These are phyloP conservation scores for Potamilus streckersoni DNA, from an alignment of 1,140 invertebrate genomes.

Conservation along the genomic window DNA sequence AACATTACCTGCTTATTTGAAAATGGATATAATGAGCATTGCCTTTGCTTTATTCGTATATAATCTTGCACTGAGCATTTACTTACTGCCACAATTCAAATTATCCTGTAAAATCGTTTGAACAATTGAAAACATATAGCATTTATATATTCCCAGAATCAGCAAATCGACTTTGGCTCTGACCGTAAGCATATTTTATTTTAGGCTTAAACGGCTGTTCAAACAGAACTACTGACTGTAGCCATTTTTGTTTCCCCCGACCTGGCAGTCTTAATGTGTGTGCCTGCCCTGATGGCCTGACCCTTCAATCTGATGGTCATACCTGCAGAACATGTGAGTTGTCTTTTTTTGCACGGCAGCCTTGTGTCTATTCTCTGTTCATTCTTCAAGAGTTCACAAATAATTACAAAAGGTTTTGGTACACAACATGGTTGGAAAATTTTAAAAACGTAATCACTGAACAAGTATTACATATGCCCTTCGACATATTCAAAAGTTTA, in stretches of 20 bases:
- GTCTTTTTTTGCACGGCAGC: too few relatives aligned
- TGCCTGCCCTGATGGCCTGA: constrained; percentile 83
- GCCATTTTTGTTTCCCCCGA: constrained; percentile 91
- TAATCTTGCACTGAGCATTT: not conserved
- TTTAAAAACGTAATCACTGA: too few relatives aligned
- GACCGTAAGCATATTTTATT: constrained; percentile 1
- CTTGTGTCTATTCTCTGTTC: too few relatives aligned
- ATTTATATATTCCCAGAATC: not conserved
- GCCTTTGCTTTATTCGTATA: not conserved
- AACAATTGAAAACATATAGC: not conserved
- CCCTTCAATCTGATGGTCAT: constrained; percentile 79
- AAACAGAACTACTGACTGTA: constrained; percentile 80
- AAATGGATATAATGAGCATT: too few relatives aligned
- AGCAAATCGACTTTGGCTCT: not conserved
- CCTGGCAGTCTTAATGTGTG: constrained; percentile 74
- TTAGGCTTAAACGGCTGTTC: constrained; percentile 45
- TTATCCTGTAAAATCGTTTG: too few relatives aligned
- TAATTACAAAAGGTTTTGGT: too few relatives aligned
- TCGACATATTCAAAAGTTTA: too few relatives aligned
- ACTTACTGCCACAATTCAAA: not conserved
- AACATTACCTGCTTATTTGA: too few relatives aligned
- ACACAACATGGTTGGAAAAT: too few relatives aligned
- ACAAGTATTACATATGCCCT: too few relatives aligned
- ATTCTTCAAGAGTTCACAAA: too few relatives aligned
- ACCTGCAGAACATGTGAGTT: constrained; percentile 74